Evolutionary conservation across 2,113 vertebrate species (phyloP), one percentile per base, ranked within the genome.

Genomic region (Gavialis gangeticus): DNA sequence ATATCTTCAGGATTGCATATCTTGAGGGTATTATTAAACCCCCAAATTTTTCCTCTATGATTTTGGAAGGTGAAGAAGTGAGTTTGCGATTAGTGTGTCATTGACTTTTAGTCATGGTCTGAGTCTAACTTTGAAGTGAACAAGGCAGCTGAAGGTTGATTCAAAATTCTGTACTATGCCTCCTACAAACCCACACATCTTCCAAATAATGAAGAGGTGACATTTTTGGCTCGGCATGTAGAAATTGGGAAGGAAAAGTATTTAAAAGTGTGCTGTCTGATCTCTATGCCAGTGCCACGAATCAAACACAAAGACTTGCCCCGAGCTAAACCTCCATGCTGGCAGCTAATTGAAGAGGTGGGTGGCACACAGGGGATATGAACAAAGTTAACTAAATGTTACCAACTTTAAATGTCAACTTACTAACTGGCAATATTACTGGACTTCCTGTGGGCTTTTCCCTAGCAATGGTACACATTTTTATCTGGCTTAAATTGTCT

Each of bases 361-460:
- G 5, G 46, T 1, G 62, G 9, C 21, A 66, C 12, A 60, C 2
- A 14, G 13, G 85, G 87, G 34, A 84, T 34, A 10, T 17, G 55
- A 88, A 82, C 69, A 46, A 46, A 73, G 69, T 46, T 76, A 57
- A 75, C 27, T 63, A 67, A 55, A 18, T 56, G 15, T 9, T 88
- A 58, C 4, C 3, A 78, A 34, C 19, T 87, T 77, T 57, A 92
- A 75, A 91, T 81, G 27, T 75, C 79, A 83, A 14, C 58, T 19
- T 84, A 16, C 69, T 27, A 60, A 28, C 80, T 77, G 64, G 11
- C 27, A 94, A 62, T 24, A 28, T 5, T 76, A 2, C 64, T 76
- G 58, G 63, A 24, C 21, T 76, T 91, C 79, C 24, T 90, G 89
- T 79, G 82, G 25, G 64, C 57, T 87, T 85, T 86, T 60, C 59